A percentile compares a stretch with the other conserved stretches of the same genome.
These are phyloP conservation scores for Choloepus didactylus DNA, from an alignment of 2,797 vertebrate genomes.

Conservation along the genomic window DNA sequence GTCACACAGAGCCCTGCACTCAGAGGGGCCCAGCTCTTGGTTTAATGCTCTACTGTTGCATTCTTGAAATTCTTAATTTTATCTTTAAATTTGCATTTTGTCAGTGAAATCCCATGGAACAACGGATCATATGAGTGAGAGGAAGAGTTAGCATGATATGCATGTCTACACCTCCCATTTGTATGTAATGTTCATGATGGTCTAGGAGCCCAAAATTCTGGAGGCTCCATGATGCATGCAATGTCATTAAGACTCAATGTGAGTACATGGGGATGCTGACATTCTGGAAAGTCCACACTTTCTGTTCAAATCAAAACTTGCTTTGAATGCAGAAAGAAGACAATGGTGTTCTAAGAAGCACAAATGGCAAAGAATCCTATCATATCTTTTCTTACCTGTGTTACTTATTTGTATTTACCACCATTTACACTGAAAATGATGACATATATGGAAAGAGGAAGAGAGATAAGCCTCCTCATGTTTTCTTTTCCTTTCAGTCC, in stretches of 20 bases:
- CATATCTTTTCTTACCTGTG: background rate
- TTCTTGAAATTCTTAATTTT: background rate
- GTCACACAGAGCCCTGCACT: background rate
- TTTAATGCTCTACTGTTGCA: background rate
- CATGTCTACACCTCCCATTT: too few species aligned
- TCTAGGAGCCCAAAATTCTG: too few species aligned
- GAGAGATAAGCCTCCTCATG: background rate
- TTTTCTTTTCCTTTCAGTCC: background rate
- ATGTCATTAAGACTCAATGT: too few species aligned
- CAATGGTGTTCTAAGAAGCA: too few species aligned
- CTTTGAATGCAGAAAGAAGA: too few species aligned
- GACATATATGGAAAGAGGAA: background rate
- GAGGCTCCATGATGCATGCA: too few species aligned
- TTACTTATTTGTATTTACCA: background rate
- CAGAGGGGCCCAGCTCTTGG: background rate
- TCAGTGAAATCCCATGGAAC: too few species aligned
- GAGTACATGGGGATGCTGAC: background rate
- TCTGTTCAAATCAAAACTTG: background rate
- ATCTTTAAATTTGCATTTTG: too few species aligned
- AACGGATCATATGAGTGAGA: too few species aligned
- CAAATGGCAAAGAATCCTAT: too few species aligned
- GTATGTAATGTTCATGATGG: too few species aligned
- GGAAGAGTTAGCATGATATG: too few species aligned
- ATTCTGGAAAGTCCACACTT: background rate
- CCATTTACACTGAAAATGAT: background rate